Conservation (phyloP, 2,888 invertebrate species). For the Clistopyga incitator region DNA sequence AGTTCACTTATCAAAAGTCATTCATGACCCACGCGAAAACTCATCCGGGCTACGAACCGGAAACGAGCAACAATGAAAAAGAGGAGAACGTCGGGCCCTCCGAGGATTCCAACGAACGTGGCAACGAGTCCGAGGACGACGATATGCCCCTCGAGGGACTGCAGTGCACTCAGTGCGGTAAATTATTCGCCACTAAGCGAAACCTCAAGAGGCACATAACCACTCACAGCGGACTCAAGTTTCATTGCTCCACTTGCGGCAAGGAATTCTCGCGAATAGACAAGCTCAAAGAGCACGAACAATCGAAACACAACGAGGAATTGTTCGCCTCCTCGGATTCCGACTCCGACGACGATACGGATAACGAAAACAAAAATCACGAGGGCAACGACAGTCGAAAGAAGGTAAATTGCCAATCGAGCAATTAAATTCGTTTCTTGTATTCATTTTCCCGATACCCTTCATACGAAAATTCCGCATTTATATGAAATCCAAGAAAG, state of each 20-base stretch:
- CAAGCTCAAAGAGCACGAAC: slow-evolving; percentile 80
- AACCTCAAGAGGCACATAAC: slow-evolving; percentile 80
- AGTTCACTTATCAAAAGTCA: slow-evolving; percentile 79
- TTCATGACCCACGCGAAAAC: slow-evolving; percentile 77
- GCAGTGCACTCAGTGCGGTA: slow-evolving; percentile 81
- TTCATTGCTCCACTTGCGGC: slow-evolving; percentile 77
- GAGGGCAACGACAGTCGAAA: slow-evolving; percentile 72
- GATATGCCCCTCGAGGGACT: slow-evolving; percentile 76
- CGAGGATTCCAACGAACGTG: slow-evolving; percentile 61
- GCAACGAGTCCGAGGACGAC: slow-evolving; percentile 69
- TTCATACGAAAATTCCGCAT: no score
- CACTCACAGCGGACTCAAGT: slow-evolving; percentile 80
- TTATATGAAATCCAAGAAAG: no score
- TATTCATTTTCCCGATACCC: neutral
- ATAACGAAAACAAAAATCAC: slow-evolving; percentile 74
- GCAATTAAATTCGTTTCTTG: neutral
- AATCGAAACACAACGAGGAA: slow-evolving; percentile 79
- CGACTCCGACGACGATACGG: slow-evolving; percentile 76
- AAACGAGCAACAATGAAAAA: slow-evolving; percentile 57
- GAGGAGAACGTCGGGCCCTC: slow-evolving; percentile 34
- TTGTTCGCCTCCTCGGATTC: slow-evolving; percentile 76
- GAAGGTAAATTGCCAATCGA: slow-evolving; percentile 72
- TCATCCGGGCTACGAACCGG: slow-evolving; percentile 75
- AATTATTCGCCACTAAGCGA: slow-evolving; percentile 79
- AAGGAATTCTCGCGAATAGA: slow-evolving; percentile 80